These are phyloP conservation scores for Zonotrichia leucophrys DNA, from an alignment of 2,113 vertebrate genomes.

Conservation along the genomic window DNA sequence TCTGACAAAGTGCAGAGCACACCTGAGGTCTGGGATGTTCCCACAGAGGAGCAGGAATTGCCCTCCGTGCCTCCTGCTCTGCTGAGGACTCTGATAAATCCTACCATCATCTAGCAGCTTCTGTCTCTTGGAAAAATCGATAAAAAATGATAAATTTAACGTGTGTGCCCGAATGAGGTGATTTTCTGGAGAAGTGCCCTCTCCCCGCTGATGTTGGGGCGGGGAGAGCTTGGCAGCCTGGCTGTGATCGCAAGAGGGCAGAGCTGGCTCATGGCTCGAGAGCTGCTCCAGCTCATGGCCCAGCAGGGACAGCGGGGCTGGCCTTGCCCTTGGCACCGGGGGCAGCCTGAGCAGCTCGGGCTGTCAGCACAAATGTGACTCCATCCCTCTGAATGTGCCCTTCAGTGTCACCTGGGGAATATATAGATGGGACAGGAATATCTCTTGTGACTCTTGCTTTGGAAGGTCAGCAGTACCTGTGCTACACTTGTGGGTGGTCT, in stretches of 20 bases:
- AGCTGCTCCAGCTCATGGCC: not conserved
- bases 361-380: not conserved
- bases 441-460: not conserved
- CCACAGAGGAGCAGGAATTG: not conserved
- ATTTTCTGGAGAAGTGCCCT: not conserved
- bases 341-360: not conserved
- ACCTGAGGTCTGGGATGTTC: not conserved
- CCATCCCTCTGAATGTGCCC: not conserved
- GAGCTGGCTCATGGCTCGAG: not conserved
- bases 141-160: not conserved
- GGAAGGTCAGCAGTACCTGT: not conserved
- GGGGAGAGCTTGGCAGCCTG: not conserved
- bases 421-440: not conserved
- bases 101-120: fast-evolving
- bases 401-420: not conserved
- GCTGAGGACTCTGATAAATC: not conserved
- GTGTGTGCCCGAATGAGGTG: not conserved
- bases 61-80: not conserved
- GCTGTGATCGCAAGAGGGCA: slow-evolving; percentile 53
- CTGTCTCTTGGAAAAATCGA: not conserved
- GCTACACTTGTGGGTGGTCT: not conserved
- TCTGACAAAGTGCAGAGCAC: not conserved
- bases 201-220: not conserved
- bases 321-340: not conserved
- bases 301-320: not conserved